These are phyloP conservation scores for Fragum fragum DNA, from an alignment of 2,888 invertebrate genomes.

Conservation along the genomic window DNA sequence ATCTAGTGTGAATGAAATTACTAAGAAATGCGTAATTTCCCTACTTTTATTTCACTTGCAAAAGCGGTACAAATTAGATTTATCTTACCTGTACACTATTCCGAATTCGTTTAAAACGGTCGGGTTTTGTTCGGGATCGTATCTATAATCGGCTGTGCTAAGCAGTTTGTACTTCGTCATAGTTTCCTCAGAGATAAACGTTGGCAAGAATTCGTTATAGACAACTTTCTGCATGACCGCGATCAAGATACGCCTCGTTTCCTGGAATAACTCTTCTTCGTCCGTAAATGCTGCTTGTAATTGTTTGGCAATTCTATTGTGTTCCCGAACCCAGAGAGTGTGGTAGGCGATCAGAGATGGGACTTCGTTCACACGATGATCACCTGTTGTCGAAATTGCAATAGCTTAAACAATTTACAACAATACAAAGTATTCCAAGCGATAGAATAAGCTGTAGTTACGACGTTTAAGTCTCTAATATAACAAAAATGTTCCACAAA, in stretches of 20 bases:
- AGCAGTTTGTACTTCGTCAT: conserved; percentile 8
- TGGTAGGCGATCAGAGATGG: conserved; percentile 68
- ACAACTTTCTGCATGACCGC: conserved; percentile 40
- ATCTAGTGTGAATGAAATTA: no score
- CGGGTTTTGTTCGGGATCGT: background rate
- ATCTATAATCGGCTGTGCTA: conserved; percentile 80
- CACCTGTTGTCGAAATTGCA: no score
- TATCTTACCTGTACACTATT: background rate
- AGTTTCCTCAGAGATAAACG: conserved; percentile 13
- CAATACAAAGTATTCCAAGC: no score
- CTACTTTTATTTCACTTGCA: no score
- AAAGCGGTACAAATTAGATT: no score
- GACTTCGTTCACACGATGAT: conserved; percentile 70
- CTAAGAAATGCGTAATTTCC: no score
- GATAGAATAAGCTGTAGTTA: no score
- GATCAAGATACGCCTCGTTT: conserved; percentile 21
- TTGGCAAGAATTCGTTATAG: conserved; percentile 39
- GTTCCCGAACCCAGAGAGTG: conserved; percentile 67
- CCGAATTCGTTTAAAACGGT: conserved; percentile 31
- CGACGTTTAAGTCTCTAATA: no score
- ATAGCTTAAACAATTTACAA: no score
- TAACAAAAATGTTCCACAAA: no score
- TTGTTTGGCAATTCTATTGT: conserved; percentile 66
- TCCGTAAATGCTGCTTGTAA: conserved; percentile 40
- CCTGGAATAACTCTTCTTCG: conserved; percentile 25